These are phyloP conservation scores for Caenorhabditis japonica DNA, from an alignment of 2,888 invertebrate genomes.

Conservation along the genomic window DNA sequence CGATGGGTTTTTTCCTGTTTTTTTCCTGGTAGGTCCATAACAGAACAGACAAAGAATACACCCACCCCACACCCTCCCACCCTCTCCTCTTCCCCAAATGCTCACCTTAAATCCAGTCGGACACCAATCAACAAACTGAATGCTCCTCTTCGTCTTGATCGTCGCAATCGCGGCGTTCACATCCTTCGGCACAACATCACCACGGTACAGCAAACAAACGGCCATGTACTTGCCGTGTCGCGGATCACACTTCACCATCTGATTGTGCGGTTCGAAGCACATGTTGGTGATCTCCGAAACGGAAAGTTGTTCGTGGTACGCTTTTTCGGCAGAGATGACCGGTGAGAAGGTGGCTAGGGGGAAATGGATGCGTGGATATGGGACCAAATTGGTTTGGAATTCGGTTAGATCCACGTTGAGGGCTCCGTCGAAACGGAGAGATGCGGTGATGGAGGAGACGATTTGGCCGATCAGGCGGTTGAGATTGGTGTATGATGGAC, in stretches of 20 bases:
- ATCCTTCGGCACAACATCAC: constrained; percentile 76
- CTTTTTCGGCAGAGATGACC: constrained; percentile 77
- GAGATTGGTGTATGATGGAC: constrained; percentile 89
- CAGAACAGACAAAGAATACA: too few species aligned
- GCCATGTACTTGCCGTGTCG: constrained; percentile 80
- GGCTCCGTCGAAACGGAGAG: constrained; percentile 90
- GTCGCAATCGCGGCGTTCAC: constrained; percentile 76
- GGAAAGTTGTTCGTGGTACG: constrained; percentile 78
- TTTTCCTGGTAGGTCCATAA: too few species aligned
- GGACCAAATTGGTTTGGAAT: constrained; percentile 82
- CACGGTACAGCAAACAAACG: constrained; percentile 78
- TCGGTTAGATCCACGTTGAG: constrained; percentile 89
- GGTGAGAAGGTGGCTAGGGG: constrained; percentile 83
- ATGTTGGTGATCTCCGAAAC: constrained; percentile 87
- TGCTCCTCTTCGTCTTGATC: constrained; percentile 75
- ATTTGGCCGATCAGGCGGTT: constrained; percentile 87
- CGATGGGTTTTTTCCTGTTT: too few species aligned
- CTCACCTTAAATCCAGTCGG: constrained; percentile 75
- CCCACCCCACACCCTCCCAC: too few species aligned
- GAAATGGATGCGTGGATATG: constrained; percentile 92
- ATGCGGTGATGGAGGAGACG: constrained; percentile 86
- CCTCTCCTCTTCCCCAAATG: too few species aligned
- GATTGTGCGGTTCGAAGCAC: constrained; percentile 86
- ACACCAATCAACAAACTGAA: constrained; percentile 76
- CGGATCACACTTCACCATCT: constrained; percentile 81